These are phyloP conservation scores for Silurus asotus DNA, from an alignment of 2,113 vertebrate genomes.

Conservation along the genomic window DNA sequence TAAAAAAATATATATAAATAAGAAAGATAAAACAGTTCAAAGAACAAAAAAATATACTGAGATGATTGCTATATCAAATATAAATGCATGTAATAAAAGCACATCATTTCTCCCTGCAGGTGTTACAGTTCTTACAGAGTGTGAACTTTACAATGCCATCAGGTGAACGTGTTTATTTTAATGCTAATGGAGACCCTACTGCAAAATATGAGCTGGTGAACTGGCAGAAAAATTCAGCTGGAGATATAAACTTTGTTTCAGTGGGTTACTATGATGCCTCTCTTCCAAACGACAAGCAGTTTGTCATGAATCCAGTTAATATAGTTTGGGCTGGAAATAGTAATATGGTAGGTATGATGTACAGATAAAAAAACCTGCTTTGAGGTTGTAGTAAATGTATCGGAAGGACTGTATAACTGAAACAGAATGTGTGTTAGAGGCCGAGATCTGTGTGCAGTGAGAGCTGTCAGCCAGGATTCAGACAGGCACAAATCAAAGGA, in stretches of 20 bases:
- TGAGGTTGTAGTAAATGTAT: background rate
- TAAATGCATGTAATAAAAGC: background rate
- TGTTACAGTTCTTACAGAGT: conserved; percentile 61
- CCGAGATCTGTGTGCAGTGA: conserved; percentile 74
- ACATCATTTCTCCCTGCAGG: conserved; percentile 51
- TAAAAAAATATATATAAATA: conserved; percentile 34
- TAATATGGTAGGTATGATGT: conserved; percentile 56
- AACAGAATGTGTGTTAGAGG: conserved; percentile 60
- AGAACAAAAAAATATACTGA: background rate
- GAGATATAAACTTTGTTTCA: conserved; percentile 63
- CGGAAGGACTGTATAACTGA: conserved; percentile 9
- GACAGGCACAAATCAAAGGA: conserved; percentile 70
- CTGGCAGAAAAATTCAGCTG: conserved; percentile 70
- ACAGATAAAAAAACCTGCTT: background rate
- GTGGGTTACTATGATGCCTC: conserved; percentile 73
- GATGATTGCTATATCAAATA: background rate
- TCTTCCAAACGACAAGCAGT: conserved; percentile 61
- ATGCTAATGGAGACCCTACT: conserved; percentile 70
- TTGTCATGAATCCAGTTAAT: conserved; percentile 64
- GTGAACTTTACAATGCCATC: conserved; percentile 69
- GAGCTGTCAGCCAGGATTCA: conserved; percentile 71
- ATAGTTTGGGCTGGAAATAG: conserved; percentile 66
- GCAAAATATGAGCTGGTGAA: conserved; percentile 75
- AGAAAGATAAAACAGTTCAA: background rate
- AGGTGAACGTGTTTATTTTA: conserved; percentile 70